Conservation (phyloP, 1,140 invertebrate genomes). For the Magallana gigas region DNA sequence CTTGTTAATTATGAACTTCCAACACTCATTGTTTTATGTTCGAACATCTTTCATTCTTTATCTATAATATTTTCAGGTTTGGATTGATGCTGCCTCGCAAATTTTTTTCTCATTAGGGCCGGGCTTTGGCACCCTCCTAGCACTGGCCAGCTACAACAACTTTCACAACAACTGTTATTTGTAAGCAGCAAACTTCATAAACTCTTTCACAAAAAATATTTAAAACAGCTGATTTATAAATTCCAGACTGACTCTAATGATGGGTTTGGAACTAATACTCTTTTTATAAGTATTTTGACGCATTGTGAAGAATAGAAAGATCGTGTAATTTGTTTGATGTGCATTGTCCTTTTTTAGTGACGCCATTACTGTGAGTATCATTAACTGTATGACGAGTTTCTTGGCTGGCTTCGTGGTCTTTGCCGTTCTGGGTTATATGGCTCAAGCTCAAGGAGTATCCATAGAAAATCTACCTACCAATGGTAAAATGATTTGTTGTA, state of each 20-base stretch:
- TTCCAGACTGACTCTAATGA: too few relatives aligned
- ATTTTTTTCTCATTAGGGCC: constrained; percentile 84
- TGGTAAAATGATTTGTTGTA: constrained; percentile 81
- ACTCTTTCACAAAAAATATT: background rate
- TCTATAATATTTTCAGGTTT: constrained; percentile 77
- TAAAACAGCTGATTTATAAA: too few relatives aligned
- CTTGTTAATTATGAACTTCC: too few relatives aligned
- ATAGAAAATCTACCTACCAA: constrained; percentile 95
- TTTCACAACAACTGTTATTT: constrained; percentile 84
- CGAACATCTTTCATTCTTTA: background rate
- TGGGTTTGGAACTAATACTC: too few relatives aligned
- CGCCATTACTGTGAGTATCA: constrained; percentile 94
- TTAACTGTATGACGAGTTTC: constrained; percentile 98
- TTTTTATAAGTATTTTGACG: too few relatives aligned
- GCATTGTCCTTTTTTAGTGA: constrained; percentile 84
- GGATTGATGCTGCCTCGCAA: constrained; percentile 84
- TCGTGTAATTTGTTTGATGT: too few relatives aligned
- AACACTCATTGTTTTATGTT: too few relatives aligned
- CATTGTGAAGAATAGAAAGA: too few relatives aligned
- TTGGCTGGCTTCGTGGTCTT: constrained; percentile 99
- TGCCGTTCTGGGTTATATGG: constrained; percentile 96
- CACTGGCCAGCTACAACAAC: constrained; percentile 83
- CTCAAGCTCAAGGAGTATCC: constrained; percentile 90
- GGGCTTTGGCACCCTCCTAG: constrained; percentile 82
- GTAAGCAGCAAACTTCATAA: constrained; percentile 69